Evolutionary conservation across 1,140 invertebrate species (phyloP).

Genomic region (Xylocopa sonorina): DNA sequence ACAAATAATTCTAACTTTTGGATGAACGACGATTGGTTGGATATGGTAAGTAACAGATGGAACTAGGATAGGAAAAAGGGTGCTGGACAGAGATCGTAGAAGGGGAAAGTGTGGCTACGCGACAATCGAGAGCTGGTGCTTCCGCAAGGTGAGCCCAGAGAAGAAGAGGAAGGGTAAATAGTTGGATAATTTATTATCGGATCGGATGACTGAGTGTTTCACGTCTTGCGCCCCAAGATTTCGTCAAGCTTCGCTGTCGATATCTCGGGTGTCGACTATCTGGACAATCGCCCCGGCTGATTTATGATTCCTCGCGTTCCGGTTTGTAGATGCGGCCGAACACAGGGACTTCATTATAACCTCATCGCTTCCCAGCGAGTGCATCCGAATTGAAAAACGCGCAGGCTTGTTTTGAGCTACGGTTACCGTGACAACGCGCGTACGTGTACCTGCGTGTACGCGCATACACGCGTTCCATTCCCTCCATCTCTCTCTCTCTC

Average conservation of each 20-base stretch:
- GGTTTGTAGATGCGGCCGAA: background rate
- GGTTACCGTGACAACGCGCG: constrained; percentile 70
- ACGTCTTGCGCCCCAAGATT: background rate
- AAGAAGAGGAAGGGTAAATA: background rate
- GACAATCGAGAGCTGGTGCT: background rate
- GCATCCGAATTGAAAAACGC: constrained; percentile 71
- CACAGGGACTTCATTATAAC: constrained; percentile 69
- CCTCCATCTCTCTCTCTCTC: constrained; percentile 15
- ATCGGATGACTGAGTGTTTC: background rate
- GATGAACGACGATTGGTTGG: background rate
- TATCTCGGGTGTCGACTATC: constrained; percentile 1
- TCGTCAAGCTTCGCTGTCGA: background rate
- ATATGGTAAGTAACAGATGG: background rate
- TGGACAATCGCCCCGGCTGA: background rate
- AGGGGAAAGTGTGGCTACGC: background rate
- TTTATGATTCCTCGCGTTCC: background rate
- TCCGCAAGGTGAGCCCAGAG: background rate
- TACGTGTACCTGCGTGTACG: constrained; percentile 28
- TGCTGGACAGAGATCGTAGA: background rate
- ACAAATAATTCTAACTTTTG: too few relatives aligned
- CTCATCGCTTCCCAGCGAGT: constrained; percentile 68
- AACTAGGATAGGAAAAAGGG: background rate
- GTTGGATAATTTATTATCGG: background rate
- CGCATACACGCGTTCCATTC: constrained; percentile 23
- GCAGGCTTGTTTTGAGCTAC: constrained; percentile 69